Evolutionary conservation across 2,888 invertebrate species (phyloP).

Genomic region (Holacanthella duospinosa): DNA sequence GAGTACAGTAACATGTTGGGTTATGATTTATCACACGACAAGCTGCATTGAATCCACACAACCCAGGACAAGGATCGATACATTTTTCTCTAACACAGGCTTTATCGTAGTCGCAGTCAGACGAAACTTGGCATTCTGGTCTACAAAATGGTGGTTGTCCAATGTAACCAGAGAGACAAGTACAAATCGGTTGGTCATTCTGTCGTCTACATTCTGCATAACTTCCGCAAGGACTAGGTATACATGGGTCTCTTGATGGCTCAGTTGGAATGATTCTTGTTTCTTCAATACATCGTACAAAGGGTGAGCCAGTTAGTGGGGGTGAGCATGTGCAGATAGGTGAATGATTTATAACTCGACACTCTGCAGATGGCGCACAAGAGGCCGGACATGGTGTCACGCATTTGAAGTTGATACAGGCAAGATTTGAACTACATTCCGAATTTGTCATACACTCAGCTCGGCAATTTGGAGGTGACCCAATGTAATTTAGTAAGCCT

Average conservation of each 20-base stretch:
- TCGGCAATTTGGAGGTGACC: conserved; percentile 58
- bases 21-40: conserved; percentile 59
- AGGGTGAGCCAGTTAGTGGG: conserved; percentile 39
- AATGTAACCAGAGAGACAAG: conserved; percentile 60
- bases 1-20: not conserved
- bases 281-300: conserved; percentile 38
- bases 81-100: conserved; percentile 64
- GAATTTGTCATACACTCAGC: conserved; percentile 57
- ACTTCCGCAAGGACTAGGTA: conserved; percentile 58
- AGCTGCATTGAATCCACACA: conserved; percentile 48
- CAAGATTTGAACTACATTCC: conserved; percentile 58
- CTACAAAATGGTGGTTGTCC: conserved; percentile 57
- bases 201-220: not conserved
- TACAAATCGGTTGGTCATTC: conserved; percentile 59
- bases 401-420: conserved; percentile 70
- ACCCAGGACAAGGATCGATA: conserved; percentile 62
- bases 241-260: conserved; percentile 19
- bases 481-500: conserved; percentile 59
- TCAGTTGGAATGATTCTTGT: not conserved
- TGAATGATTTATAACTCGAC: conserved; percentile 42
- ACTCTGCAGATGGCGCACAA: conserved; percentile 48
- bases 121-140: conserved; percentile 53
- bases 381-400: conserved; percentile 62
- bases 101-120: conserved; percentile 51
- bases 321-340: conserved; percentile 39